phyloP scores from a whole-genome alignment of 2,888 invertebrate species.

The Cephus nigrinus region DNA sequence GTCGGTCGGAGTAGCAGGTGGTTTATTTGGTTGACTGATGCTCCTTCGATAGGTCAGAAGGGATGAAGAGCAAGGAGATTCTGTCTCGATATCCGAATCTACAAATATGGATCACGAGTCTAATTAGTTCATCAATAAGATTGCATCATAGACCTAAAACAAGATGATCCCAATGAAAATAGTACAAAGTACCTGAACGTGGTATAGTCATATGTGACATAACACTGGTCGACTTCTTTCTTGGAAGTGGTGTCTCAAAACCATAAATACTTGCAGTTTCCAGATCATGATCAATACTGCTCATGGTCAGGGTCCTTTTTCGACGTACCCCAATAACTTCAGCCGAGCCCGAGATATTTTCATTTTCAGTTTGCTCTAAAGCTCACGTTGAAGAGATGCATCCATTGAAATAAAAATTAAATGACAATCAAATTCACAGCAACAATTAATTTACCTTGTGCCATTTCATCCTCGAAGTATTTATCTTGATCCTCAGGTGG shows the following conservation, averaged over 20 bases:
- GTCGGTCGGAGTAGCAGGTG: background rate
- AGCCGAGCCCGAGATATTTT: constrained; percentile 6
- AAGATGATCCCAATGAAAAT: background rate
- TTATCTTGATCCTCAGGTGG: background rate
- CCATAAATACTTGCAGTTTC: constrained; percentile 66
- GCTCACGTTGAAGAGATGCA: background rate
- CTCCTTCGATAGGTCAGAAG: background rate
- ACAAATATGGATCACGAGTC: background rate
- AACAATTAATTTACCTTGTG: background rate
- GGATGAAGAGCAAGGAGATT: background rate
- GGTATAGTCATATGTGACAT: background rate
- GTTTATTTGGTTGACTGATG: background rate
- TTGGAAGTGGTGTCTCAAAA: constrained; percentile 61
- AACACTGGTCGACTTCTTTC: constrained; percentile 43
- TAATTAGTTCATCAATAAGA: background rate
- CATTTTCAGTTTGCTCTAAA: background rate
- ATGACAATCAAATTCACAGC: background rate
- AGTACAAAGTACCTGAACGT: background rate
- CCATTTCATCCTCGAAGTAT: background rate
- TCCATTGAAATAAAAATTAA: background rate
- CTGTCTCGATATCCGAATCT: background rate
- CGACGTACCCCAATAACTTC: constrained; percentile 28
- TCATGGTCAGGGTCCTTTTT: constrained; percentile 38
- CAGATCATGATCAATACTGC: constrained; percentile 58
- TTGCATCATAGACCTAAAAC: background rate